Evolutionary conservation across 2,113 vertebrate species (phyloP).

Genomic region (Ceratotherium simum): DNA sequence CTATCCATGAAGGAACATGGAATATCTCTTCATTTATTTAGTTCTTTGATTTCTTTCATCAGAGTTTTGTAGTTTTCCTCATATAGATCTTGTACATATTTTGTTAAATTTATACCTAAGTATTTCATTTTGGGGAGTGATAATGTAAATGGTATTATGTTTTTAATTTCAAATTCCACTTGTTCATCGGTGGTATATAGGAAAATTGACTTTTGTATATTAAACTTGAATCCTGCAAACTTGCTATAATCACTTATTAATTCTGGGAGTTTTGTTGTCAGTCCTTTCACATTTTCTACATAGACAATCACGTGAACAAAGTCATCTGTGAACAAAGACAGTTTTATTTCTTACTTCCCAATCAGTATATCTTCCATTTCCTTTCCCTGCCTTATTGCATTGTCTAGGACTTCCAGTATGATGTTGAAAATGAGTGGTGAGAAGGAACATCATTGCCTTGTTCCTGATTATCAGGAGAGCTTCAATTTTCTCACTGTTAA

Average conservation of each 20-base stretch:
- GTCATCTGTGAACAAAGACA: background rate
- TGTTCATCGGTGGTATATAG: background rate
- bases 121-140: background rate
- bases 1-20: background rate
- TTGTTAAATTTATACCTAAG: background rate
- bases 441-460: background rate
- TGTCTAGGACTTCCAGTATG: background rate
- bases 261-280: background rate
- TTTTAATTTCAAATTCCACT: background rate
- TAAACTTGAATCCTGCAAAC: background rate
- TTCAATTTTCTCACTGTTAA: background rate
- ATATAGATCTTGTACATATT: background rate
- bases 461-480: background rate
- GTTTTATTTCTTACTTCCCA: background rate
- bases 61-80: background rate
- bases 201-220: background rate
- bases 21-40: background rate
- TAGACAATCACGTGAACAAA: background rate
- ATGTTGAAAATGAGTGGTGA: background rate
- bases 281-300: background rate
- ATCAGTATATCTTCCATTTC: background rate
- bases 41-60: background rate
- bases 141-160: background rate
- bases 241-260: background rate
- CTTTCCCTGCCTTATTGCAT: background rate